Evolutionary conservation across 2,888 invertebrate genomes (phyloP), one percentile per base, ranked within the genome.

Genomic region (Catocala nupta): DNA sequence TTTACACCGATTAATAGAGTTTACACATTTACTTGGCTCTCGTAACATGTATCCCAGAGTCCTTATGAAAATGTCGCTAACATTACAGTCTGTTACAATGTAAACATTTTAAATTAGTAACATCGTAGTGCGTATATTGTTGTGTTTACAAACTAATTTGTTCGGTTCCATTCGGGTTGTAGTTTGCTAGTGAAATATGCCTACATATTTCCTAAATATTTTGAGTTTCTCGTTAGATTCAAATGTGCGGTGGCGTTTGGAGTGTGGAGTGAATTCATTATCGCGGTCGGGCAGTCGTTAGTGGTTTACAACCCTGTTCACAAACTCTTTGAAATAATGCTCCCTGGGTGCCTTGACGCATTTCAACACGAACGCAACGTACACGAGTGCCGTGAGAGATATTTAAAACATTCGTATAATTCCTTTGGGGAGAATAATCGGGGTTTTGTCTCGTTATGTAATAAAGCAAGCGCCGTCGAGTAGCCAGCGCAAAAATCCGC

Each of bases 301-400:
- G 92, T 83, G 90, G 90, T 90, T 90, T 87, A 90, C 89, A 85
- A 86, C 86, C 83, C 83, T 86, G 88, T 88, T 91, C 88, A 81
- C 88, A 83, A 88, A 89, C 90, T 90, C 91, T 88, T 88, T 88
- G 88, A 89, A 90, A 90, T 90, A 90, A 90, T 88, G 87, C 86
- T 88, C 89, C 89, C 89, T 58, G 66, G 88, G 84, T 82, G 80
- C 86, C 85, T 82, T 69, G 74, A 70, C 73, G 77, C 55, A 59
- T 72, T 79, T 73, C 63, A 80, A 70, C 79, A 75, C 70, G 73
- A 77, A 74, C 71, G 70, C 73, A 69, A 73, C 68, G 65, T 73
- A 71, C 70, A 75, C 64, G 77, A 69, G 66, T 59, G 65, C 69
- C 71, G 71, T 71, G 77, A 78, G 77, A 75, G 72, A 79, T 77